Percentiles rank a stretch among this genome's conserved stretches.
These are phyloP conservation scores for Drosophila sordidula DNA, from an alignment of 2,888 invertebrate genomes.

Conservation along the genomic window DNA sequence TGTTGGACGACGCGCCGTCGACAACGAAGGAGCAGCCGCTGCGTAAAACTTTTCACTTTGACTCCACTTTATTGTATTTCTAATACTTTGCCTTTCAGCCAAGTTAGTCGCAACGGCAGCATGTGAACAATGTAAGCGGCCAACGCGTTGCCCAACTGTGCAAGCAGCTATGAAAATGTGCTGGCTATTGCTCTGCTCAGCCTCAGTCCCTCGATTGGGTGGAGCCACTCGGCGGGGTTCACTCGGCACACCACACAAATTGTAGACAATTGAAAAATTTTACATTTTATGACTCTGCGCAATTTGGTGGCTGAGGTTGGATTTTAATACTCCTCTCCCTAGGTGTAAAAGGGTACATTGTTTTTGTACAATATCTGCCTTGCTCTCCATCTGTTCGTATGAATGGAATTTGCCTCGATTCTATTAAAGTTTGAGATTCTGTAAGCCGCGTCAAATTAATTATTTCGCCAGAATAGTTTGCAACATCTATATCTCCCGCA, in stretches of 20 bases:
- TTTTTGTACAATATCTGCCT: too few species aligned
- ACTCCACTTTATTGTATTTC: conserved; percentile 82
- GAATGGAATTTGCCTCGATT: too few species aligned
- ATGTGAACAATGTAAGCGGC: conserved; percentile 80
- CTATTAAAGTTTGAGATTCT: too few species aligned
- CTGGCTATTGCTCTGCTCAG: conserved; percentile 53
- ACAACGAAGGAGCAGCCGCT: conserved; percentile 66
- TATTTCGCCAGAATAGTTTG: too few species aligned
- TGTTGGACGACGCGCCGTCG: conserved; percentile 39
- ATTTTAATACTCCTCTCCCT: neutral
- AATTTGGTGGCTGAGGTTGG: conserved; percentile 66
- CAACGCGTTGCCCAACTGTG: conserved; percentile 72
- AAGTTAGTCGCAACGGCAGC: conserved; percentile 69
- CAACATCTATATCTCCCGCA: too few species aligned
- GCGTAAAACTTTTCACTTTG: conserved; percentile 82
- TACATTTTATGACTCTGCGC: conserved; percentile 80
- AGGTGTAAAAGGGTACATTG: neutral
- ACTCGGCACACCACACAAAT: conserved; percentile 59
- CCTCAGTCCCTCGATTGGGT: conserved; percentile 3
- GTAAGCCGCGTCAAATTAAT: too few species aligned
- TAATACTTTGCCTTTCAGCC: conserved; percentile 81
- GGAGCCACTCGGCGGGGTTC: conserved; percentile 37
- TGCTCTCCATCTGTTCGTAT: too few species aligned
- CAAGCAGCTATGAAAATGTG: conserved; percentile 80
- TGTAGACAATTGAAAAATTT: conserved; percentile 80